A percentile compares a stretch with the other conserved stretches of the same genome.
These are phyloP conservation scores for Halcyon senegalensis DNA, from an alignment of 2,113 vertebrate genomes.

Conservation along the genomic window DNA sequence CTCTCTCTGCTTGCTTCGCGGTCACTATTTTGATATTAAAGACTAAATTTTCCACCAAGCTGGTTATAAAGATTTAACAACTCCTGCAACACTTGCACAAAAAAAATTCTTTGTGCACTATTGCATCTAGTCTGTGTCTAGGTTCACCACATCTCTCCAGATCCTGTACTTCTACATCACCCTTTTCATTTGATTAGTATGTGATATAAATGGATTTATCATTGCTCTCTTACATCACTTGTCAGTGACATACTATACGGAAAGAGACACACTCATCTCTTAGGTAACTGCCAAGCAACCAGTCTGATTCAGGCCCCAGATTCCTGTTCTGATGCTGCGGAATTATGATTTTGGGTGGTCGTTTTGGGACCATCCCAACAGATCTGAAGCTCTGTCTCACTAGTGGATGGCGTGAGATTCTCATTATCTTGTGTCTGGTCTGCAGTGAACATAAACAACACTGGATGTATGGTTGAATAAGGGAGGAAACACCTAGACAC, in stretches of 20 bases:
- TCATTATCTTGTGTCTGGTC: background rate
- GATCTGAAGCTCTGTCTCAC: background rate
- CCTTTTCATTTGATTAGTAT: background rate
- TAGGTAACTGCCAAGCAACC: background rate
- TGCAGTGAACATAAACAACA: background rate
- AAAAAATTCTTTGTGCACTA: background rate
- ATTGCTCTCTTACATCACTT: background rate
- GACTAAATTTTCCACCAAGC: background rate
- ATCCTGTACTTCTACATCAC: background rate
- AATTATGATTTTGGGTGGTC: background rate
- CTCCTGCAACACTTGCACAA: background rate
- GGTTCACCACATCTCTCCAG: background rate
- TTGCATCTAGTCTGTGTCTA: background rate
- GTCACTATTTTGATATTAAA: background rate
- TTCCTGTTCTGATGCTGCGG: background rate
- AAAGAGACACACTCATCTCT: background rate
- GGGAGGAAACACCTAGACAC: background rate
- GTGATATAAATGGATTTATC: background rate
- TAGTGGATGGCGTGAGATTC: background rate
- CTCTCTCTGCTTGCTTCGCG: background rate
- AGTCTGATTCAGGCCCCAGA: background rate
- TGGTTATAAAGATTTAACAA: background rate
- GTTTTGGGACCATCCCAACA: background rate
- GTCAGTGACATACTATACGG: background rate
- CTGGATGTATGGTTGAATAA: background rate